Conservation (phyloP, 2,888 invertebrate species). For the Melinaea marsaeus region DNA sequence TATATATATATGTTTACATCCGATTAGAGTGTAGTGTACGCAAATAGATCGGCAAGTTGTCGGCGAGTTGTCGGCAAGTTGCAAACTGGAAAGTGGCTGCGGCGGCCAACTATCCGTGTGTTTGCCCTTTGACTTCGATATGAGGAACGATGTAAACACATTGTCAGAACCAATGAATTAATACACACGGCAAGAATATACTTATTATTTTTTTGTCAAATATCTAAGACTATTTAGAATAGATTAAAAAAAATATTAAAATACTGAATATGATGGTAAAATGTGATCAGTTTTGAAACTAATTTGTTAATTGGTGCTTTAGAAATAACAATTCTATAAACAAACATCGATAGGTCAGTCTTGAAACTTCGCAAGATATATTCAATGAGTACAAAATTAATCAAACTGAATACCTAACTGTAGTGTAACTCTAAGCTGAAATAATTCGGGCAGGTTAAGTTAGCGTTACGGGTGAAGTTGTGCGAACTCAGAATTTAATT, state of each 20-base stretch:
- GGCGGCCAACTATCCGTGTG: constrained; percentile 44
- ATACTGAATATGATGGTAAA: no score
- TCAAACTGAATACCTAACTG: constrained; percentile 4
- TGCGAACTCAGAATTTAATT: constrained; percentile 53
- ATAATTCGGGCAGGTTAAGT: constrained; percentile 43
- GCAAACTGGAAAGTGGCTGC: constrained; percentile 34
- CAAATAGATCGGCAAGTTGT: constrained; percentile 53
- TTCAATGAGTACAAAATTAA: constrained; percentile 7
- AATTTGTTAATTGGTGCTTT: not conserved
- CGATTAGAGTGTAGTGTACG: constrained; percentile 38
- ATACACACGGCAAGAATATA: no score
- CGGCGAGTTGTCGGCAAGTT: constrained; percentile 40
- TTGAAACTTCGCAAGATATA: constrained; percentile 7
- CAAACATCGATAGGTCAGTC: not conserved
- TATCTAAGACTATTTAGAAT: no score
- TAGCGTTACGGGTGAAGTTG: constrained; percentile 38
- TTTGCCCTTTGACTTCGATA: constrained; percentile 53
- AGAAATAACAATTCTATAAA: not conserved
- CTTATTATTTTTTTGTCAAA: no score
- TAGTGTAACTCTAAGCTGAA: constrained; percentile 15
- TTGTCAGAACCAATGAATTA: constrained; percentile 2
- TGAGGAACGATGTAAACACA: constrained; percentile 24
- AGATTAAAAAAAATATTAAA: no score
- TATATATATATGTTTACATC: constrained; percentile 25
- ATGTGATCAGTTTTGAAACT: no score